A percentile compares a stretch with the other conserved stretches of the same genome.
These are phyloP conservation scores for Mormyrus proboscirostris DNA, from an alignment of 2,797 vertebrate genomes.

Conservation along the genomic window DNA sequence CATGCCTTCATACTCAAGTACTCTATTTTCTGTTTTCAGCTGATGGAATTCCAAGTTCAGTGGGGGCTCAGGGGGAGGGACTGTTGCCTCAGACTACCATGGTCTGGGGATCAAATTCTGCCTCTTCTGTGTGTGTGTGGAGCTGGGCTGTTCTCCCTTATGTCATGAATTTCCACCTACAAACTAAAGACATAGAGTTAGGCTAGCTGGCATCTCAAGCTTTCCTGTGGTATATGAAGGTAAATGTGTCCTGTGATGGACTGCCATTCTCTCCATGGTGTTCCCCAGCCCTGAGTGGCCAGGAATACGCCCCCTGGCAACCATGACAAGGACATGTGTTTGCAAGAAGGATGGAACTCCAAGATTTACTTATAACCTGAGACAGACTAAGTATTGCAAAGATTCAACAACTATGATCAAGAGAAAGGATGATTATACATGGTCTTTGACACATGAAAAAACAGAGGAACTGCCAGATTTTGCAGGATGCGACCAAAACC, in stretches of 20 bases:
- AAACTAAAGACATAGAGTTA: background rate
- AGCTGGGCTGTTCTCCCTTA: background rate
- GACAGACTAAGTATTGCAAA: background rate
- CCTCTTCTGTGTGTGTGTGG: background rate
- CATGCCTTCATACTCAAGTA: background rate
- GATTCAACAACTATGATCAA: background rate
- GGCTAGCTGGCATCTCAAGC: background rate
- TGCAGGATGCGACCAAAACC: background rate
- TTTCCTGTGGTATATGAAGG: background rate
- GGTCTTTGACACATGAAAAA: background rate
- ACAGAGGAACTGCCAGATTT: background rate
- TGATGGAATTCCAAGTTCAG: background rate
- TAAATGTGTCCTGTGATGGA: background rate
- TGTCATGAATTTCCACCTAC: background rate
- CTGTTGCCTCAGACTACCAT: background rate
- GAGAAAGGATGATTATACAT: background rate
- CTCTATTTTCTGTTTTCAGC: background rate
- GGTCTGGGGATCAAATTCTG: background rate
- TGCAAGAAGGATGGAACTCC: background rate
- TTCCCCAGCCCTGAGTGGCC: background rate
- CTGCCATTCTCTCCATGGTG: background rate
- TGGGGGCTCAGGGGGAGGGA: background rate
- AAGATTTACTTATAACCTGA: background rate
- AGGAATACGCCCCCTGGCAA: background rate
- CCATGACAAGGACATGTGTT: background rate